Percentiles rank a stretch among this genome's conserved stretches.
These are phyloP conservation scores for Platycheirus albimanus DNA, from an alignment of 2,888 invertebrate species.

Conservation along the genomic window DNA sequence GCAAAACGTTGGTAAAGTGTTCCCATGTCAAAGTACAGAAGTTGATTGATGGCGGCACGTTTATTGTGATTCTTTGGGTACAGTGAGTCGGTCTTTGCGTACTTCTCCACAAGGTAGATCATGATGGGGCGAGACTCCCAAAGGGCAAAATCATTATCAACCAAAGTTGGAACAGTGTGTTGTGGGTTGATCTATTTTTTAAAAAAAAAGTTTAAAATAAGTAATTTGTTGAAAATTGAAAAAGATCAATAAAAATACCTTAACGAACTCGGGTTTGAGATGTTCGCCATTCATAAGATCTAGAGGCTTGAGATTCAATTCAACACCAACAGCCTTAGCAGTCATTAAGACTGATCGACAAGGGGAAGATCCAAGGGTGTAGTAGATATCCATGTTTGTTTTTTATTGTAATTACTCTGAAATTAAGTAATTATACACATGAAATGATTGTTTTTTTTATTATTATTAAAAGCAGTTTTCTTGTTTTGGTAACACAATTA, in stretches of 20 bases:
- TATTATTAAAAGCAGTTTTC: too few relatives aligned
- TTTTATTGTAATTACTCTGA: constrained; percentile 32
- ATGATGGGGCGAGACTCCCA: constrained; percentile 94
- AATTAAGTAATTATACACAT: too few relatives aligned
- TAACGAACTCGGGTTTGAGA: constrained; percentile 87
- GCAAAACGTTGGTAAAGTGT: constrained; percentile 88
- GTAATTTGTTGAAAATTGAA: background rate
- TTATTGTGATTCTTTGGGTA: constrained; percentile 90
- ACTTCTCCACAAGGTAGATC: constrained; percentile 90
- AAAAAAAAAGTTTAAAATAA: constrained; percentile 79
- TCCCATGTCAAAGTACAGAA: constrained; percentile 91
- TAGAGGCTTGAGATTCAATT: constrained; percentile 86
- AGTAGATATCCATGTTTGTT: constrained; percentile 85
- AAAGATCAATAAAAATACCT: constrained; percentile 82
- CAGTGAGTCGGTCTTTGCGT: constrained; percentile 89
- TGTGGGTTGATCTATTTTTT: constrained; percentile 90
- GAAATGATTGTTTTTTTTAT: too few relatives aligned
- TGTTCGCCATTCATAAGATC: constrained; percentile 87
- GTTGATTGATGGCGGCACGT: constrained; percentile 90
- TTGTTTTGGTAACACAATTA: too few relatives aligned
- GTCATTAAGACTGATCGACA: constrained; percentile 87
- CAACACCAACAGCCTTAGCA: constrained; percentile 87
- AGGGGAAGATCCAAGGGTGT: constrained; percentile 86
- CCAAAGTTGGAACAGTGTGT: constrained; percentile 92
- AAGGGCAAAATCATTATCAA: constrained; percentile 91